These are phyloP conservation scores for Dipodomys spectabilis DNA, from an alignment of 2,113 vertebrate genomes.

Conservation along the genomic window DNA sequence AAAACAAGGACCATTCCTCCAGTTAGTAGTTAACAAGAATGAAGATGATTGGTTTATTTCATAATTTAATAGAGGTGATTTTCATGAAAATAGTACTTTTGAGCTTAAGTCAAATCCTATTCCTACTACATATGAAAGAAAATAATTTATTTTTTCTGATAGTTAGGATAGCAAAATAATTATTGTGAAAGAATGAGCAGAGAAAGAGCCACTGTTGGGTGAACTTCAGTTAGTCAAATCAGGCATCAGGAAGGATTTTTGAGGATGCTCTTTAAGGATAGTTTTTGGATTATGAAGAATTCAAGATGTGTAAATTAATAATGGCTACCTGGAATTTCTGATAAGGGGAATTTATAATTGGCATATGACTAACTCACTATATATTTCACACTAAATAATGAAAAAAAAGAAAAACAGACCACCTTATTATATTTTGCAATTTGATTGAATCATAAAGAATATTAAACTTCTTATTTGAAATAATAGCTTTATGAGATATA, in stretches of 20 bases:
- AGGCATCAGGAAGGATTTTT: background rate
- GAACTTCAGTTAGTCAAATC: background rate
- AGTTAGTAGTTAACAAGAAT: background rate
- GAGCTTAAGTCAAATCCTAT: background rate
- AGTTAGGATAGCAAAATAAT: background rate
- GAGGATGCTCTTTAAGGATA: background rate
- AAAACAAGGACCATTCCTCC: background rate
- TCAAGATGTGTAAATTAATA: background rate
- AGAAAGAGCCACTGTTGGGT: background rate
- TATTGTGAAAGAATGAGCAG: background rate
- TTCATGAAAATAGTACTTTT: constrained; percentile 31
- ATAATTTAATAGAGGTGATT: constrained; percentile 2
- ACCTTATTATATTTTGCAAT: background rate
- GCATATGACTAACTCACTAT: background rate
- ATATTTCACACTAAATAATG: background rate
- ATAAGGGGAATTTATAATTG: background rate
- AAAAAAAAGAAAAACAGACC: background rate
- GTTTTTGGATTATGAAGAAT: background rate
- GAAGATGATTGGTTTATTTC: background rate
- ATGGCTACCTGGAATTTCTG: background rate
- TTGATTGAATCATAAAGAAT: background rate
- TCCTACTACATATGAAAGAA: background rate
- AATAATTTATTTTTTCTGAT: background rate
- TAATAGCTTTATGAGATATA: background rate
- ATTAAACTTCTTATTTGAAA: background rate